Evolutionary conservation across 1,140 invertebrate species (phyloP).

Genomic region (Agrilus planipennis): DNA sequence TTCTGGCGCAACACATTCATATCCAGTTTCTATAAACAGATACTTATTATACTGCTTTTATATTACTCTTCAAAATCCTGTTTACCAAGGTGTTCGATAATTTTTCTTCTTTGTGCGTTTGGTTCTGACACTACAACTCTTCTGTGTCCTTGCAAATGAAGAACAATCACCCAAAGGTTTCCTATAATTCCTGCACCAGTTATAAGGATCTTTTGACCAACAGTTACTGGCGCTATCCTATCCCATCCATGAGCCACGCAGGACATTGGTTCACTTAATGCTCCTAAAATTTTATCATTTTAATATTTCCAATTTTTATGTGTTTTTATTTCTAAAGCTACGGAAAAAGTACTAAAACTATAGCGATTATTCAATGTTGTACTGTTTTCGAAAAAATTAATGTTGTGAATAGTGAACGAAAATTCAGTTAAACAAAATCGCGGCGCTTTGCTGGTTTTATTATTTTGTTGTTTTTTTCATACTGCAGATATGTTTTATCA

Average conservation of each 20-base stretch:
- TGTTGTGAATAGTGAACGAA: too few relatives aligned
- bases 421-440: too few relatives aligned
- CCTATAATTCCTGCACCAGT: conserved; percentile 61
- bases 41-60: too few relatives aligned
- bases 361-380: too few relatives aligned
- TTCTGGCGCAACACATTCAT: conserved; percentile 37
- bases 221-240: conserved; percentile 41
- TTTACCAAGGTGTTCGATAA: conserved; percentile 45
- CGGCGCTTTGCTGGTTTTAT: too few relatives aligned
- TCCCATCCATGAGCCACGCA: conserved; percentile 56
- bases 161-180: conserved; percentile 48
- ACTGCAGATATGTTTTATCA: too few relatives aligned
- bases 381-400: too few relatives aligned
- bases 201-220: conserved; percentile 49
- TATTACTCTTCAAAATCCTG: not conserved
- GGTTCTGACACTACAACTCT: conserved; percentile 54
- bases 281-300: too few relatives aligned
- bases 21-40: conserved; percentile 45
- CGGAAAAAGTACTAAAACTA: too few relatives aligned
- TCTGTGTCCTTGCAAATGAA: conserved; percentile 53
- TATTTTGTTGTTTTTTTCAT: too few relatives aligned
- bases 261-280: conserved; percentile 51
- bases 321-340: too few relatives aligned
- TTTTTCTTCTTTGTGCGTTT: conserved; percentile 39
- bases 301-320: too few relatives aligned